Percentiles rank a stretch among this genome's conserved stretches.
phyloP scores from a whole-genome alignment of 2,113 vertebrate genomes.

The Lepus timidus region DNA sequence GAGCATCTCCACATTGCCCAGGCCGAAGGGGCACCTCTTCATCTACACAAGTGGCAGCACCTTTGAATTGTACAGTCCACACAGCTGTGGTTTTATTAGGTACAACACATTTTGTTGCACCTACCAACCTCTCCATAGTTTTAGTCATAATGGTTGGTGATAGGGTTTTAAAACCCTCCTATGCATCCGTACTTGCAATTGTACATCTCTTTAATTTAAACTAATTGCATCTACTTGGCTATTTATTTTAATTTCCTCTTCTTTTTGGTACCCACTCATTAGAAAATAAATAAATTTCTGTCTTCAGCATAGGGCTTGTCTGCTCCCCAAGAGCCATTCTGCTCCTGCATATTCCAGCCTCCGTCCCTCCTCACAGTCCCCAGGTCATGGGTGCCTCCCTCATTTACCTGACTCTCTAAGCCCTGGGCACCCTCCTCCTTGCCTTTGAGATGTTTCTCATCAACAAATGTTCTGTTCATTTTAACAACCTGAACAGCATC shows the following conservation, averaged over 20 bases:
- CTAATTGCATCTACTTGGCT: not conserved
- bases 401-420: not conserved
- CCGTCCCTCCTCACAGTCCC: not conserved
- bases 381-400: fast-evolving
- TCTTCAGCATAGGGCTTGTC: not conserved
- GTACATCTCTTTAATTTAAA: not conserved
- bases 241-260: not conserved
- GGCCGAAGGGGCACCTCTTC: fast-evolving
- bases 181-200: not conserved
- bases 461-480: not conserved
- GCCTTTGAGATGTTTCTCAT: not conserved
- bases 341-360: not conserved
- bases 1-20: not conserved
- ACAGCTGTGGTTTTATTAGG: no score
- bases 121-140: not conserved
- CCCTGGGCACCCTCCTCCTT: not conserved
- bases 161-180: not conserved
- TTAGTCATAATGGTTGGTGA: not conserved
- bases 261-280: not conserved
- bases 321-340: not conserved
- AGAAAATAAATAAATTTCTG: not conserved
- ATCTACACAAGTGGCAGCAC: fast-evolving
- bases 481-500: not conserved
- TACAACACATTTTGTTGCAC: fast-evolving
- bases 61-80: fast-evolving